Evolutionary conservation across 2,888 invertebrate genomes (phyloP), one percentile per base, ranked within the genome.

Genomic region (Drosophila neutralis): DNA sequence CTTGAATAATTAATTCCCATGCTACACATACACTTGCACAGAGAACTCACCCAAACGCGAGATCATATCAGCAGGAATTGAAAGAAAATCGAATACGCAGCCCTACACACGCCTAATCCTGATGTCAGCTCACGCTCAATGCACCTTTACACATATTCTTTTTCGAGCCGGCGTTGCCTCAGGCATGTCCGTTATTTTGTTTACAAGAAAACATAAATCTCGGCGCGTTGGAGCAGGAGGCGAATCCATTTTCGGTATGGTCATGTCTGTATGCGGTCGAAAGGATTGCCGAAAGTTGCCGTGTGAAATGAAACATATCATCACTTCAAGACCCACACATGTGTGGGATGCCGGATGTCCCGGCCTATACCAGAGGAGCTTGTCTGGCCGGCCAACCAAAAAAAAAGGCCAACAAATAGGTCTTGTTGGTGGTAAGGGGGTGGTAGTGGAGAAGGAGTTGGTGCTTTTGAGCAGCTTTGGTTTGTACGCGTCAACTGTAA

Each of bases 231-330:
- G 8, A 59, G 48, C 18, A 8, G 68, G 70, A 38, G 56, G 53
- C 63, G 52, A 35, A 64, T 66, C 42, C 38, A 58, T 40, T 71
- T 53, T 53, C 58, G 68, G 76, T 36, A 54, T 79, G 77, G 60
- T 66, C 71, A 73, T 78, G 76, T 82, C 70, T 80, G 89, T 80
- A 75, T 89, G 90, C 87, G 83, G 76, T 82, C 81, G 83, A 86
- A 89, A 85, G 90, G 86, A 85, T 86, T 89, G 89, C 78, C 63
- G 51, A 63, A 76, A 76, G 76, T 75, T 73, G 78, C 83, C 88
- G 86, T 90, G 90, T 86, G 90, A 90, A 87, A 87, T 89, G 90
- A 83, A 88, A 90, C 88, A 88, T 88, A 89, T 89, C 90, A 89
- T 83, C 90, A 89, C 89, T 83, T 90, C 71, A 73, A 63, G 57